Base-by-base conservation (phyloP, 92 coral and sea anemone genomes). In the Heteractis magnifica region DNA sequence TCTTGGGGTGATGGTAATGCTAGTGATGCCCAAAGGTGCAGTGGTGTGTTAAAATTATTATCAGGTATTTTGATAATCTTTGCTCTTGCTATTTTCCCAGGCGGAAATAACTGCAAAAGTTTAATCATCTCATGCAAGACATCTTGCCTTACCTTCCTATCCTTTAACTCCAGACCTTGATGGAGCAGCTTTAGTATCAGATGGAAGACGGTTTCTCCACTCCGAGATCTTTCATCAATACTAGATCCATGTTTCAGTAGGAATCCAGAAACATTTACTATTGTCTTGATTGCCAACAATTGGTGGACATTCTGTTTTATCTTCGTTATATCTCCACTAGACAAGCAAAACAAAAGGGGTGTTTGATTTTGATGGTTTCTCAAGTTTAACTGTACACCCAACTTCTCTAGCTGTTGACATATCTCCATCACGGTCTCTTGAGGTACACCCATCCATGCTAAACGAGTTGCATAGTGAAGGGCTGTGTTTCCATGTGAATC, bases 1-100 rank as follows among this genome's bases (percentile, higher is more conserved):
- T 59, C 23, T 21, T 78, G 58, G 7, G 50, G 59, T 11, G 34
- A 4, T 5, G 51, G 1, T 4, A n/a, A 51, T 3, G 83, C 6
- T 49, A 84, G 77, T 16, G 73, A 11, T 6, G 85, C 85, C 85
- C 85, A 81, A 53, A 71, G 20, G 72, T 81, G 85, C 51, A 81
- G 85, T 10, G 85, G 78, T 50, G 85, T 44, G 60, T 81, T 16
- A 10, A 71, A 48, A 6, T 81, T 10, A 12, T 52, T 26, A 52
- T 81, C 68, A 5, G 64, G 0, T 14, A 10, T 72, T n/a, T 72
- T 60, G n/a, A 60, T 11, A 8, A n/a, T 58, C 0, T 26, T 70
- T 78, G 71, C 48, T 26, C 18, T 41, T 4, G 4, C 8, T 14
- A 59, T 8, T 15, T 55, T 56, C 49, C 71, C 53, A 20, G 68